Conservation (phyloP, 1,140 invertebrate species). For the Paralvinella palmiformis region DNA sequence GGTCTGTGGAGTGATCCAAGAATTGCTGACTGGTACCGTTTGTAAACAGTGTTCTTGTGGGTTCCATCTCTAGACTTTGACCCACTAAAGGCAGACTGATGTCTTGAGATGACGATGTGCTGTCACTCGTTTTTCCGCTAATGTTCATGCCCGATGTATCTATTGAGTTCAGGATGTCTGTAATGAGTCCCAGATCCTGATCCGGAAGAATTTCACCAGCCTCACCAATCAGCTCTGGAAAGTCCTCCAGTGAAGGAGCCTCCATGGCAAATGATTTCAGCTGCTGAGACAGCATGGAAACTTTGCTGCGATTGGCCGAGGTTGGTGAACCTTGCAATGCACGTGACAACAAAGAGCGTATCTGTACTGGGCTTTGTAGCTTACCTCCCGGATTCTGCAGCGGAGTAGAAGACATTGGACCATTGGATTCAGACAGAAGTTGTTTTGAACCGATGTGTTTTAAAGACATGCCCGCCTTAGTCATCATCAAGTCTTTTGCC, state of each 20-base stretch:
- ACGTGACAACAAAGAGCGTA: neutral
- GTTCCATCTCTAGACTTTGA: too few species aligned
- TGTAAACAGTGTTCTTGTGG: too few species aligned
- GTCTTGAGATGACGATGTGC: too few species aligned
- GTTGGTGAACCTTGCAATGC: neutral
- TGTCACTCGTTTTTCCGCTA: too few species aligned
- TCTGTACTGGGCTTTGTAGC: neutral
- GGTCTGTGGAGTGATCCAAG: too few species aligned
- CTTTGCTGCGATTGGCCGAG: too few species aligned
- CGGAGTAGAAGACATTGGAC: neutral
- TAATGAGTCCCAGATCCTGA: neutral
- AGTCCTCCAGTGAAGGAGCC: neutral
- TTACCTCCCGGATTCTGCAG: neutral
- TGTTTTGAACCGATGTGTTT: too few species aligned
- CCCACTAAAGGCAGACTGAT: too few species aligned
- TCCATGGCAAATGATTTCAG: neutral
- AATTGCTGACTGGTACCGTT: too few species aligned
- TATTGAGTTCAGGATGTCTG: neutral
- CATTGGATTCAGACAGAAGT: neutral
- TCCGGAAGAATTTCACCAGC: neutral
- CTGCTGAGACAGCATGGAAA: neutral
- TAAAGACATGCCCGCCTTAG: neutral
- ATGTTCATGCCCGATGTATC: too few species aligned
- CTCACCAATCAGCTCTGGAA: too few species aligned
- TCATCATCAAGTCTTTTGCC: neutral